Percentiles rank a stretch among this genome's conserved stretches.
phyloP scores from a whole-genome alignment of 2,113 vertebrate species.

The Rhineura floridana region DNA sequence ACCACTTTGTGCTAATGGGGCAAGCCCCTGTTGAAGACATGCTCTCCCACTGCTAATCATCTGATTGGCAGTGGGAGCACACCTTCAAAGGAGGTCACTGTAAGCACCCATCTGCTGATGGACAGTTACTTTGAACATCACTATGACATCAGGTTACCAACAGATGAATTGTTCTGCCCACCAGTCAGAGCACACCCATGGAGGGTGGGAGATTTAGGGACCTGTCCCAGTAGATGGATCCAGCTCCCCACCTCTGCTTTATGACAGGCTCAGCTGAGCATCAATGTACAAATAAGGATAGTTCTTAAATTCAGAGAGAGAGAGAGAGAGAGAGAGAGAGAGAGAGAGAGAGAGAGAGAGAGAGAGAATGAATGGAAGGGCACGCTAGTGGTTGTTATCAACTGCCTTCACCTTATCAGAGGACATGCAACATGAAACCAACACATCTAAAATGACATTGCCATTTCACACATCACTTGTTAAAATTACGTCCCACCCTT shows the following conservation, averaged over 20 bases:
- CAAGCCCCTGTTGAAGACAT: no score
- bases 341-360: not conserved
- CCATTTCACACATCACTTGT: not conserved
- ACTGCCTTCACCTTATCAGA: not conserved
- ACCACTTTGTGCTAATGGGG: no score
- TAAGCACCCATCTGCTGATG: no score
- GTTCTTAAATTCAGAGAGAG: not conserved
- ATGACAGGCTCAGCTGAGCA: not conserved
- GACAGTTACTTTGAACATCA: no score
- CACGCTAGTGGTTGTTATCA: not conserved
- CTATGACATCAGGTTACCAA: no score
- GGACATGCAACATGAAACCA: not conserved
- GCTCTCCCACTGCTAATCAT: no score
- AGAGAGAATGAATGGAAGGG: not conserved
- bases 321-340: not conserved
- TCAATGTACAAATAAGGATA: not conserved
- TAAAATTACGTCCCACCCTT: not conserved
- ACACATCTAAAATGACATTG: not conserved
- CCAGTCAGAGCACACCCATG: no score
- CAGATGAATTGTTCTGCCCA: no score
- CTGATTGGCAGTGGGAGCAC: no score
- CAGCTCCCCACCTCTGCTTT: not conserved
- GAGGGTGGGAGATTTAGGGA: no score
- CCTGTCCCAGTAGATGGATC: no score
- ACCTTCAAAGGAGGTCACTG: no score